phyloP scores from a whole-genome alignment of 2,888 invertebrate species.

The Podotricha telesiphe region DNA sequence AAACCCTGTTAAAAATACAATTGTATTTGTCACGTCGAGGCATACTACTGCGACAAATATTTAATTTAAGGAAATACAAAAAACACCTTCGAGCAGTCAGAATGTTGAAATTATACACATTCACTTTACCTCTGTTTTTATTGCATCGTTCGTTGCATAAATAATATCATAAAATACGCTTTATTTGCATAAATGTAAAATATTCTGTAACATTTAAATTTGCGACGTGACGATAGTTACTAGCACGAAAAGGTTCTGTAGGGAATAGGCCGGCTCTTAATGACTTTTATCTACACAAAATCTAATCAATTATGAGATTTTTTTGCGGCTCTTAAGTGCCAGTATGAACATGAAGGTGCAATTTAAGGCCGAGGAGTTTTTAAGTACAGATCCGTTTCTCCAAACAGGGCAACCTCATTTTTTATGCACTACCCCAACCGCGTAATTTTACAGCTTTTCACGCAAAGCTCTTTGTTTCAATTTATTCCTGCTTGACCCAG shows the following conservation, averaged over 20 bases:
- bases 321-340: slow-evolving; percentile 13
- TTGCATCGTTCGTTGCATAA: not conserved
- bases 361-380: slow-evolving; percentile 22
- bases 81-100: not conserved
- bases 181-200: not conserved
- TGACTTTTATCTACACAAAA: slow-evolving; percentile 18
- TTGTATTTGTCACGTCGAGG: too few species aligned
- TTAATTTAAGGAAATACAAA: not conserved
- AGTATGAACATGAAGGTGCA: slow-evolving; percentile 16
- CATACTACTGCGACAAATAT: not conserved
- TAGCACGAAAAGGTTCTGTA: not conserved
- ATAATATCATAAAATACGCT: slow-evolving; percentile 2
- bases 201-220: slow-evolving; percentile 5
- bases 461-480: slow-evolving; percentile 57
- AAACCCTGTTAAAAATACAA: too few species aligned
- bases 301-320: slow-evolving; percentile 28
- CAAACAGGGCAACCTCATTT: slow-evolving; percentile 50
- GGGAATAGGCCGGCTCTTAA: slow-evolving; percentile 1
- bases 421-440: slow-evolving; percentile 53
- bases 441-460: slow-evolving; percentile 61
- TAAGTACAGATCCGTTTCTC: slow-evolving; percentile 34
- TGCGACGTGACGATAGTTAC: slow-evolving; percentile 1
- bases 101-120: not conserved
- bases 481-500: slow-evolving; percentile 55
- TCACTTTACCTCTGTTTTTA: not conserved